Base-by-base conservation (phyloP, 2,113 vertebrate genomes). In the Bostrychus sinensis region DNA sequence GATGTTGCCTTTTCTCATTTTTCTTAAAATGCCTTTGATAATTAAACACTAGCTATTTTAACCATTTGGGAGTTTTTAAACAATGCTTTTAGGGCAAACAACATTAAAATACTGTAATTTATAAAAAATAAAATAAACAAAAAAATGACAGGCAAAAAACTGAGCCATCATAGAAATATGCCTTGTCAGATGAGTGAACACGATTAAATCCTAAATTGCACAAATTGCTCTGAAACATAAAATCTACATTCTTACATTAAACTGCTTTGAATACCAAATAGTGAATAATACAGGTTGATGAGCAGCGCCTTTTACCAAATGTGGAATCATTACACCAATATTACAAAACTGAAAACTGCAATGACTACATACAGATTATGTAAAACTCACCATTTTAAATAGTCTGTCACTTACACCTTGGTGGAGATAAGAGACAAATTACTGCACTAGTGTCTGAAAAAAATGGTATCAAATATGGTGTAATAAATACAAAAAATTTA, bases 301-400 rank as follows among this genome's bases (percentile, higher is more conserved):
- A 81, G 81, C 75, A 86, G 86, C 54, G 20, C 83, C 80, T 63
- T 72, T 85, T 65, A 78, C 72, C 57, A 78, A 72, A 83, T 79
- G 86, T 87, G 86, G 86, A 89, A 85, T 88, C 89, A 88, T 88
- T 83, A 90, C 86, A 90, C 84, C 41, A 60, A 88, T 72, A 66
- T 63, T 46, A 59, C 37, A 60, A 57, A 53, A 54, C n/a, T 36
- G 50, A 50, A 75, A 12, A 61, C 74, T 66, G 65, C 67, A 70
- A 78, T 68, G 69, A 60, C 58, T 77, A 84, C 48, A 80, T 68
- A 87, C 76, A 85, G 75, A 80, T 74, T n/a, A 74, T 71, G 66
- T 75, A 73, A 83, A 89, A 79, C 66, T 86, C 75, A 61, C 77
- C 41, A 7, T 50, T 78, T 61, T 75, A 56, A 62, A 73, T 56